Evolutionary conservation across 2,888 invertebrate species (phyloP), one percentile per base, ranked within the genome.

Genomic region (Theretra japonica): DNA sequence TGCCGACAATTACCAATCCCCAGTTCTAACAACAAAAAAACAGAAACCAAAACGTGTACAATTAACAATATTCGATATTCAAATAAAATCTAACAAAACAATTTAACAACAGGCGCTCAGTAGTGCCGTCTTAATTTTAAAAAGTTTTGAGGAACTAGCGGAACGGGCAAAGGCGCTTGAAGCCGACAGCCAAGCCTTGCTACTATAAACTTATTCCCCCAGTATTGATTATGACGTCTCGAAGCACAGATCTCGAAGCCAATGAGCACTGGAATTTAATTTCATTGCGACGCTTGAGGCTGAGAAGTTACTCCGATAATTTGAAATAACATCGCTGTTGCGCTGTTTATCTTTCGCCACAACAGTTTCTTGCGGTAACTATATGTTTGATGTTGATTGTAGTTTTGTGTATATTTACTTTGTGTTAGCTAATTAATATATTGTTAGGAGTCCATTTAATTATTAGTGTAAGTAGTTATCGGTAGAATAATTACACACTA

Each of bases 181-280:
- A 70, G 56, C 53, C 56, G 21, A 33, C 33, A 60, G 50, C 60
- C 25, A 8, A 23, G 23, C 25, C 58, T n/a, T 25, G 50, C 30
- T 23, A 33, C 23, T 41, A 53, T 74, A 72, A 79, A 81, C 77
- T 80, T 79, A 82, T 82, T 82, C 75, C 74, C 76, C 73, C 72
- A 72, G 74, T 81, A 84, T 85, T 84, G 82, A 83, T 83, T 82
- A 80, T 81, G 80, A 79, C 79, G 76, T 76, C 57, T 79, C 73
- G 74, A 78, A 83, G 79, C 81, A n/a, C n/a, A n/a, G n/a, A n/a
- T n/a, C n/a, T n/a, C n/a, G 74, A 78, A 83, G 79, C 81, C 82
- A 81, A 81, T 80, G 79, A 80, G 76, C 79, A 82, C 79, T 77
- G 80, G 75, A 83, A 85, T 84, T 81, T 79, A 83, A 86, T 83